Evolutionary conservation across 2,113 vertebrate genomes (phyloP).

Genomic region (Forbesichthys papilliferus): DNA sequence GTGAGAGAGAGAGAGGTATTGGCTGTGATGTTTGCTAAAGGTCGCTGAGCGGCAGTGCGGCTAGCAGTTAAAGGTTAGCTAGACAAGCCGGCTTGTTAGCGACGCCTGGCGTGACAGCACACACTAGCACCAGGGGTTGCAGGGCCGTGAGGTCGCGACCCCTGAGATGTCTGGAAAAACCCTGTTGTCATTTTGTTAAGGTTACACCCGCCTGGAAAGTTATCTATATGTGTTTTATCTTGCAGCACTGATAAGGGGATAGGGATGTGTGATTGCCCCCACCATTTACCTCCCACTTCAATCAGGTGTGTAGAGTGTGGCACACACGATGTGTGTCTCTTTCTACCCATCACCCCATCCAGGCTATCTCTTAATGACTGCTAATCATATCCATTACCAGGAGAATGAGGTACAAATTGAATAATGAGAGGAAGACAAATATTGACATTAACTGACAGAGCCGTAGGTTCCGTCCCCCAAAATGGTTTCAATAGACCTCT

Average conservation of each 20-base stretch:
- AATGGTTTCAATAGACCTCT: slow-evolving; percentile 63
- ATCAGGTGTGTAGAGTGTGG: slow-evolving; percentile 14
- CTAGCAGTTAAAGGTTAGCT: slow-evolving; percentile 69
- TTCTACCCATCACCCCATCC: neutral
- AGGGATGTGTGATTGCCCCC: slow-evolving; percentile 41
- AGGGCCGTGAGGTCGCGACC: slow-evolving; percentile 36
- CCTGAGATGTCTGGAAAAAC: slow-evolving; percentile 8
- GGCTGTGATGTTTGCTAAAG: slow-evolving; percentile 64
- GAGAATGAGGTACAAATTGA: slow-evolving; percentile 82
- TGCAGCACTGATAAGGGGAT: slow-evolving; percentile 14
- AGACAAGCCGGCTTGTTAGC: slow-evolving; percentile 69
- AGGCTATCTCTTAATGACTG: slow-evolving; percentile 81
- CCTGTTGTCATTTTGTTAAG: slow-evolving; percentile 52
- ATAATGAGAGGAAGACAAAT: slow-evolving; percentile 74
- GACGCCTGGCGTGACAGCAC: slow-evolving; percentile 38
- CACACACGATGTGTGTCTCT: neutral
- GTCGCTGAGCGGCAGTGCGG: slow-evolving; percentile 55
- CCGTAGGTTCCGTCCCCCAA: slow-evolving; percentile 40
- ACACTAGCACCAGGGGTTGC: slow-evolving; percentile 22
- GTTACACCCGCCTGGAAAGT: slow-evolving; percentile 29
- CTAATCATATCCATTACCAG: slow-evolving; percentile 88
- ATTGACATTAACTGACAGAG: slow-evolving; percentile 73
- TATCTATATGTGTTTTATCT: slow-evolving; percentile 13
- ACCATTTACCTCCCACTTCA: slow-evolving; percentile 44
- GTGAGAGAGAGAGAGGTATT: slow-evolving; percentile 20